Conservation (phyloP, 2,113 vertebrate genomes). For the Solenodon paradoxus region DNA sequence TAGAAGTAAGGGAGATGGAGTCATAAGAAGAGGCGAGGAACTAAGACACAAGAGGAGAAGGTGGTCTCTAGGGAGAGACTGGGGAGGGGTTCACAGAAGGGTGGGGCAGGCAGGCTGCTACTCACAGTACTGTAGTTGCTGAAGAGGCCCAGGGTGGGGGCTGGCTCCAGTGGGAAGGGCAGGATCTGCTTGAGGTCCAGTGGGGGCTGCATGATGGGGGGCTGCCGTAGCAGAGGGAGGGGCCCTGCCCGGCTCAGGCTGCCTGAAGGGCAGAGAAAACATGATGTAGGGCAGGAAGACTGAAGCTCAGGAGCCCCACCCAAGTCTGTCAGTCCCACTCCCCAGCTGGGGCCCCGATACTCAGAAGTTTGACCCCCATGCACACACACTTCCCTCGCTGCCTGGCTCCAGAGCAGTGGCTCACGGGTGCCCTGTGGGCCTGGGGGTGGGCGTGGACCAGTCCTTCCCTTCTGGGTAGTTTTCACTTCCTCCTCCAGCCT, state of each 20-base stretch:
- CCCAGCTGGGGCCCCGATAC: neutral
- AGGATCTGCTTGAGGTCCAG: constrained; percentile 82
- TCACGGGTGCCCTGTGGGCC: neutral
- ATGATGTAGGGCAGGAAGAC: neutral
- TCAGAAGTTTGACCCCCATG: neutral
- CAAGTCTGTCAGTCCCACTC: neutral
- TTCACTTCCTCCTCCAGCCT: constrained; percentile 64
- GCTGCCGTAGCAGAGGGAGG: constrained; percentile 78
- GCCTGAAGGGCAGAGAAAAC: constrained; percentile 75
- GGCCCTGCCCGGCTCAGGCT: constrained; percentile 81
- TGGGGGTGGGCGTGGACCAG: neutral
- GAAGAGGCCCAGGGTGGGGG: constrained; percentile 80
- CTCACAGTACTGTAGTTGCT: constrained; percentile 81
- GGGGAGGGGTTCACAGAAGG: neutral
- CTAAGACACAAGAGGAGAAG: neutral
- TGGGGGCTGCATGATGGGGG: constrained; percentile 80
- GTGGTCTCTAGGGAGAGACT: neutral
- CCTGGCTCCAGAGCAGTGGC: neutral
- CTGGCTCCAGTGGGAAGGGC: constrained; percentile 81
- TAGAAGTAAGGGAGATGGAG: neutral
- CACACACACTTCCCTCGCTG: neutral
- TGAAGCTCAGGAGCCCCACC: neutral
- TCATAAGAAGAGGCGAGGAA: neutral
- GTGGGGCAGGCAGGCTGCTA: neutral
- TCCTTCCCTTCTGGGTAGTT: constrained; percentile 55